phyloP scores from a whole-genome alignment of 2,113 vertebrate species.

The Genyomyrus donnyi region DNA sequence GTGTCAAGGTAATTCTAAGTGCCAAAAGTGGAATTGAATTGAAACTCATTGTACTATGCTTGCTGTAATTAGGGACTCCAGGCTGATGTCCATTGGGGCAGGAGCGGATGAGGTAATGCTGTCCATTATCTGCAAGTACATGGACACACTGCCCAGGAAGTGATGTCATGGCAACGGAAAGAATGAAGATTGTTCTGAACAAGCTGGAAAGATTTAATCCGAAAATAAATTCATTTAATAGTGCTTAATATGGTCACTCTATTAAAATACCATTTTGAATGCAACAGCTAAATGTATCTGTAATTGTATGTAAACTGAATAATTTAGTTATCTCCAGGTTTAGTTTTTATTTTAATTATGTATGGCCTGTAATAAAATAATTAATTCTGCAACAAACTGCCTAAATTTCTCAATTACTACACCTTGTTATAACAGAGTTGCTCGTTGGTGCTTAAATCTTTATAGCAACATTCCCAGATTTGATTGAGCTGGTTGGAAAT shows the following conservation, averaged over 20 bases:
- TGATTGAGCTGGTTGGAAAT: neutral
- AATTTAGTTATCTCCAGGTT: neutral
- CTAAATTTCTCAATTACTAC: neutral
- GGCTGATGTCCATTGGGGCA: constrained; percentile 62
- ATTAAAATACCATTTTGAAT: neutral
- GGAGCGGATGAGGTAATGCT: constrained; percentile 76
- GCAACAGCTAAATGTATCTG: neutral
- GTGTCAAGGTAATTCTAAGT: neutral
- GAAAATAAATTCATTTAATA: constrained; percentile 10
- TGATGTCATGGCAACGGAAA: constrained; percentile 34
- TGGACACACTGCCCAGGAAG: constrained; percentile 65
- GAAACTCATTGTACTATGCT: constrained; percentile 14
- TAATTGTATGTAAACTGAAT: neutral
- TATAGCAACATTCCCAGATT: neutral
- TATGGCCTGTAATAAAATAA: neutral
- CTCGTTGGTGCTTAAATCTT: neutral
- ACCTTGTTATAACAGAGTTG: neutral
- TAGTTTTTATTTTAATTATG: neutral
- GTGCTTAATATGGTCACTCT: neutral
- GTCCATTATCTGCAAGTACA: constrained; percentile 76
- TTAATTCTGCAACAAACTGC: neutral
- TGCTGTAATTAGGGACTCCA: constrained; percentile 56
- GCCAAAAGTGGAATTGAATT: neutral
- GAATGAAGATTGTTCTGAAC: neutral
- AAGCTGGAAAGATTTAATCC: neutral